A percentile compares a stretch with the other conserved stretches of the same genome.
Conservation (phyloP, 2,888 invertebrate species). For the Caenorhabditis sp. region DNA sequence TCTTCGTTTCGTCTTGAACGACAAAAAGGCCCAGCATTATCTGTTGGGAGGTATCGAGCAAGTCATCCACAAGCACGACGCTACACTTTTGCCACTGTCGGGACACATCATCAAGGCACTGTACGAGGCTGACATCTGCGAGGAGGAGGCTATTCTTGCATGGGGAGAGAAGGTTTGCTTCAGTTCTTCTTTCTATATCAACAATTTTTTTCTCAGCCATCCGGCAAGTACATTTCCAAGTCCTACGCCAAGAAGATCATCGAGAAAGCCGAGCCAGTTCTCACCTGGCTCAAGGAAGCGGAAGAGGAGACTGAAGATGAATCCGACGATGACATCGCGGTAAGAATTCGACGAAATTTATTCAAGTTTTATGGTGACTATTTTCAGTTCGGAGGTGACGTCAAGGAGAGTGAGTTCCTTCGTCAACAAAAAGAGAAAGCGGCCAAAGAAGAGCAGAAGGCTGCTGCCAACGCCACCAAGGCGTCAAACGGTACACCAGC, state of each 20-base stretch:
- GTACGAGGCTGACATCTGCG: constrained; percentile 95
- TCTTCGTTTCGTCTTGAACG: constrained; percentile 78
- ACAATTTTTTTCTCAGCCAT: too few relatives aligned
- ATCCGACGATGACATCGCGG: constrained; percentile 86
- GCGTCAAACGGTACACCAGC: constrained; percentile 30
- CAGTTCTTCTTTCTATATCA: too few relatives aligned
- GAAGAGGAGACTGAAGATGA: constrained; percentile 93
- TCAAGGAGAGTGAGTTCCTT: constrained; percentile 66
- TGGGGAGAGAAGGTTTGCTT: constrained; percentile 98
- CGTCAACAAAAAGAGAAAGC: constrained; percentile 67
- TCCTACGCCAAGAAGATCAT: constrained; percentile 92
- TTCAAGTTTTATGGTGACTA: background rate
- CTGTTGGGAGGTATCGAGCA: constrained; percentile 96
- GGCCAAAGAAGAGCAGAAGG: constrained; percentile 49
- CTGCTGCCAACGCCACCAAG: constrained; percentile 36
- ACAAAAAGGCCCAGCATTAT: constrained; percentile 87
- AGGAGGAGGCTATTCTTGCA: constrained; percentile 94
- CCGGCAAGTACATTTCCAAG: constrained; percentile 95
- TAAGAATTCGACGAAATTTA: constrained; percentile 37
- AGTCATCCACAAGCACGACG: constrained; percentile 85
- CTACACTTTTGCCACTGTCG: constrained; percentile 91
- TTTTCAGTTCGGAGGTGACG: constrained; percentile 75
- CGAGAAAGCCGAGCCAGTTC: constrained; percentile 93
- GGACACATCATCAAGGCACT: constrained; percentile 92
- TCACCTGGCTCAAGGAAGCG: constrained; percentile 95